These are phyloP conservation scores for Polylopha cassiicola DNA, from an alignment of 2,888 invertebrate genomes.

Conservation along the genomic window DNA sequence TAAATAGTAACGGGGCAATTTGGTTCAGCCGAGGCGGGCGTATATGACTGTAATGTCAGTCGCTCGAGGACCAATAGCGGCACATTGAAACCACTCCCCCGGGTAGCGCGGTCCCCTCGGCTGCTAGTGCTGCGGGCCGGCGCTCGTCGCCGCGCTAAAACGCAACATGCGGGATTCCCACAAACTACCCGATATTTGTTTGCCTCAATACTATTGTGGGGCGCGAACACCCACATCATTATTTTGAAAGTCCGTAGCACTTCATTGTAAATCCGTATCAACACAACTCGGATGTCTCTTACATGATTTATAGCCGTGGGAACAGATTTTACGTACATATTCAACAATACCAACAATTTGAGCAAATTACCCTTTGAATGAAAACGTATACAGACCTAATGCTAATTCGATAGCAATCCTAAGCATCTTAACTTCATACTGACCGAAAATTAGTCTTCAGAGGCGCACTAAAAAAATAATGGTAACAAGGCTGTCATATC, in stretches of 20 bases:
- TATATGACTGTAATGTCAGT: constrained; percentile 43
- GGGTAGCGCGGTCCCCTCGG: constrained; percentile 28
- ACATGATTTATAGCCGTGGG: constrained; percentile 74
- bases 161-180: constrained; percentile 72
- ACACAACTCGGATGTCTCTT: constrained; percentile 62
- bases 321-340: constrained; percentile 30
- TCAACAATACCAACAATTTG: constrained; percentile 4
- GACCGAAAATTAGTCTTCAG: no score
- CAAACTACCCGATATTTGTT: constrained; percentile 62
- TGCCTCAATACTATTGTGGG: constrained; percentile 58
- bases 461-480: no score
- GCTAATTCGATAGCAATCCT: no score
- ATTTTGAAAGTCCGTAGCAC: constrained; percentile 64
- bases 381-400: background rate
- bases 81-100: constrained; percentile 43
- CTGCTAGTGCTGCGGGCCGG: constrained; percentile 27
- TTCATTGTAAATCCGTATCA: constrained; percentile 71
- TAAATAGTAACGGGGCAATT: constrained; percentile 44
- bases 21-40: constrained; percentile 43
- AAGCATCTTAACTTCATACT: no score
- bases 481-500: no score
- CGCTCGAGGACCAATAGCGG: constrained; percentile 46
- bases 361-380: constrained; percentile 1
- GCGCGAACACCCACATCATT: constrained; percentile 74
- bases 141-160: constrained; percentile 29